phyloP scores from a whole-genome alignment of 1,140 invertebrate genomes.

The Steinernema feltiae region DNA sequence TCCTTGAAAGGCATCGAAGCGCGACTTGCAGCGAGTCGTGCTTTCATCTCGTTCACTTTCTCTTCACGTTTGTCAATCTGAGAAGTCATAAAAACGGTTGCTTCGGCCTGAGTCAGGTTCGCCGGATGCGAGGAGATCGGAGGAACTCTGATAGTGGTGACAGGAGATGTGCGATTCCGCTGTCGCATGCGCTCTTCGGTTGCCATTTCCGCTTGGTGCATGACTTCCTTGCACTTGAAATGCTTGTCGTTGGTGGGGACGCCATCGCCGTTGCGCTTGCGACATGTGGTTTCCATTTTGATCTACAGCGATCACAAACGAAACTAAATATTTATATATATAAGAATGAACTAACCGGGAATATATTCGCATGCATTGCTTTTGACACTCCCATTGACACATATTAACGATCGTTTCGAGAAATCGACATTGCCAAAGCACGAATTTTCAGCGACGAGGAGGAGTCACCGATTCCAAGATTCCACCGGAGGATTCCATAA shows the following conservation, averaged over 20 bases:
- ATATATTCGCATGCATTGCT: too few relatives aligned
- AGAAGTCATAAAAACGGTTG: slow-evolving; percentile 61
- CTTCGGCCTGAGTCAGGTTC: slow-evolving; percentile 40
- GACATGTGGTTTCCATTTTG: too few relatives aligned
- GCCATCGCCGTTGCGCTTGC: neutral
- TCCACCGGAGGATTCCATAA: too few relatives aligned
- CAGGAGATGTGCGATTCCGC: slow-evolving; percentile 16
- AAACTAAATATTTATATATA: too few relatives aligned
- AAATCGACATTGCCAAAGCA: too few relatives aligned
- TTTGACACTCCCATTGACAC: too few relatives aligned
- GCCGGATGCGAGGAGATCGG: slow-evolving; percentile 20
- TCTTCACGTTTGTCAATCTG: slow-evolving; percentile 64
- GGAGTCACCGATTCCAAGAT: too few relatives aligned
- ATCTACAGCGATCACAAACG: too few relatives aligned
- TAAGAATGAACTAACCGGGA: too few relatives aligned
- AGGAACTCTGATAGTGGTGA: slow-evolving; percentile 24
- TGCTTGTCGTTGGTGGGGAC: neutral
- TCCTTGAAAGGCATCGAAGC: slow-evolving; percentile 62
- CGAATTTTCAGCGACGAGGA: too few relatives aligned
- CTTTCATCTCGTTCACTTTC: slow-evolving; percentile 64
- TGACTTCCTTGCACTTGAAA: slow-evolving; percentile 46
- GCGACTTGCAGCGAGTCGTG: slow-evolving; percentile 69
- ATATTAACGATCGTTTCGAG: too few relatives aligned
- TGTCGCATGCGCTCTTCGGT: slow-evolving; percentile 44
- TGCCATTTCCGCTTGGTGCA: slow-evolving; percentile 51